Evolutionary conservation across 2,888 invertebrate genomes (phyloP).

Genomic region (Mechanitis mazaeus): DNA sequence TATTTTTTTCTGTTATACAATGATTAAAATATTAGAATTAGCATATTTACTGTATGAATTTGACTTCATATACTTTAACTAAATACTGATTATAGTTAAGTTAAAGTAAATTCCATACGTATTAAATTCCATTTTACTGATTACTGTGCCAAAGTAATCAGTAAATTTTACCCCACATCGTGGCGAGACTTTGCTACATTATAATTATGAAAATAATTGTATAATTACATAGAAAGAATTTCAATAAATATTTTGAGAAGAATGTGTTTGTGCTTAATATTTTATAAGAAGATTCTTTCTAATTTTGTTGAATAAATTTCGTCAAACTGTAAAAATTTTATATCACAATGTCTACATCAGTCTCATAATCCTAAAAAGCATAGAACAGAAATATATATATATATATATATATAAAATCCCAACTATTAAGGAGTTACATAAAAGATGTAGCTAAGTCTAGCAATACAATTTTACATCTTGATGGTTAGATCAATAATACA

Average conservation of each 20-base stretch:
- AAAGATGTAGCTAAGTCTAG: conserved; percentile 5
- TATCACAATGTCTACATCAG: conserved; percentile 6
- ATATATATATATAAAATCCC: background rate
- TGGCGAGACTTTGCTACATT: conserved; percentile 3
- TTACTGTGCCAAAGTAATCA: too few relatives aligned
- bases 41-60: too few relatives aligned
- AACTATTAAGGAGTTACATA: background rate
- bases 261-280: background rate
- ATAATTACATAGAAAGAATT: background rate
- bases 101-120: too few relatives aligned
- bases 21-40: too few relatives aligned
- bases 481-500: background rate
- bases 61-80: too few relatives aligned
- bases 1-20: background rate
- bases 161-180: background rate
- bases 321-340: conserved; percentile 1
- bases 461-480: background rate
- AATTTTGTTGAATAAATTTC: background rate
- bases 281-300: background rate
- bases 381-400: background rate
- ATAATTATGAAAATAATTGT: background rate
- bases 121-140: too few relatives aligned
- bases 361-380: conserved; percentile 4
- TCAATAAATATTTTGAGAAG: background rate
- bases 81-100: too few relatives aligned